phyloP scores from a whole-genome alignment of 1,140 invertebrate species.

The Drosophila paulistorum region DNA sequence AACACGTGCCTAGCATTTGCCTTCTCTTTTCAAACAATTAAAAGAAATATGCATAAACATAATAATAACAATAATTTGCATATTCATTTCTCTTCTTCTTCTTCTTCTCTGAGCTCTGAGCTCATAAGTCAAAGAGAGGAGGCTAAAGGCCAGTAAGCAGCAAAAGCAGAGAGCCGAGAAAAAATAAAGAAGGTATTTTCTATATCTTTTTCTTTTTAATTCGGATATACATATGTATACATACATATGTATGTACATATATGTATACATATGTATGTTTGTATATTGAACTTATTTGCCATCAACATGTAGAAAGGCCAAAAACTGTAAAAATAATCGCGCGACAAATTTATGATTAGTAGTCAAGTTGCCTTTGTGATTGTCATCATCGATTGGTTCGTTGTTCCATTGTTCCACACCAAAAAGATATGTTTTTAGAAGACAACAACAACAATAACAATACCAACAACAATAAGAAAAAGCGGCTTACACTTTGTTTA shows the following conservation, averaged over 20 bases:
- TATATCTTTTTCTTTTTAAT: slow-evolving; percentile 5
- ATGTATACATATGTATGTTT: too few species aligned
- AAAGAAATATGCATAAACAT: slow-evolving; percentile 72
- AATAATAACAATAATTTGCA: slow-evolving; percentile 79
- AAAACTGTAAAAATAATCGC: slow-evolving; percentile 78
- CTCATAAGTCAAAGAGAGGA: slow-evolving; percentile 63
- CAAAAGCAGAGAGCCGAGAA: neutral
- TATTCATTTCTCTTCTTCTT: slow-evolving; percentile 54
- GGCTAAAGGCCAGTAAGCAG: slow-evolving; percentile 16
- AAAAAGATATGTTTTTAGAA: slow-evolving; percentile 47
- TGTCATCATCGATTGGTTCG: slow-evolving; percentile 54
- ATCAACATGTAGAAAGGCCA: slow-evolving; percentile 60
- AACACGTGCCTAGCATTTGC: slow-evolving; percentile 15
- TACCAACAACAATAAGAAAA: slow-evolving; percentile 46
- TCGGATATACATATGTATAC: neutral
- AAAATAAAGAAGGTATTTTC: neutral
- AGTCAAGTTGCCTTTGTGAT: slow-evolving; percentile 38
- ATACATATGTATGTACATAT: too few species aligned
- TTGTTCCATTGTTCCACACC: neutral
- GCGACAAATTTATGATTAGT: slow-evolving; percentile 79
- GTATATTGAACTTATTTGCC: slow-evolving; percentile 35
- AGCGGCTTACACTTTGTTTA: slow-evolving; percentile 81
- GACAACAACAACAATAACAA: neutral
- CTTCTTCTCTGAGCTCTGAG: slow-evolving; percentile 46
- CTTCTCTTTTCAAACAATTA: slow-evolving; percentile 15